Conservation (phyloP, 1,140 invertebrate genomes). For the Trinorchestia longiramus region DNA sequence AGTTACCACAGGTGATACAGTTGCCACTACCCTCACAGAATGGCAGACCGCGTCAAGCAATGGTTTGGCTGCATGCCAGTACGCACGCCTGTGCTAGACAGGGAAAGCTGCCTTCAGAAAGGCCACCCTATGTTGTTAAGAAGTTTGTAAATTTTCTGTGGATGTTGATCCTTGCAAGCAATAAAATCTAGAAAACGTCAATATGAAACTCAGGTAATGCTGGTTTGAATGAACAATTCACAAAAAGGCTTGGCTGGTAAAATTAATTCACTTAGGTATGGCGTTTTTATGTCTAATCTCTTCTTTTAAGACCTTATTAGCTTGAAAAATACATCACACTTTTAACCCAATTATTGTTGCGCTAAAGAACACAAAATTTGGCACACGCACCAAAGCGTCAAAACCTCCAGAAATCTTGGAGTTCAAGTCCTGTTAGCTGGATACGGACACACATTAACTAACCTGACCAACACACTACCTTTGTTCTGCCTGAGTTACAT, state of each 20-base stretch:
- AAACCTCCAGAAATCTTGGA: background rate
- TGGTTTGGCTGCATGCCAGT: too few relatives aligned
- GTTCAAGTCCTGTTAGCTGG: too few relatives aligned
- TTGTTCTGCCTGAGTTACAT: background rate
- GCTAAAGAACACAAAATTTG: background rate
- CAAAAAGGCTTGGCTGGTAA: background rate
- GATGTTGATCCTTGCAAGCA: background rate
- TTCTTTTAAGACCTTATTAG: background rate
- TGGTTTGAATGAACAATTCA: background rate
- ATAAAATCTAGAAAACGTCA: background rate
- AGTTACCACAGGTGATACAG: too few relatives aligned
- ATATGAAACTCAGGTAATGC: background rate
- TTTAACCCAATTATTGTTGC: background rate
- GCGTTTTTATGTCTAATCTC: background rate
- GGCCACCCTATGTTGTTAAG: background rate
- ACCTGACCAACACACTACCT: background rate
- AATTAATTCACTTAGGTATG: background rate
- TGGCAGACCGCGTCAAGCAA: too few relatives aligned
- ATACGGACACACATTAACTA: background rate
- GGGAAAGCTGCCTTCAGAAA: background rate
- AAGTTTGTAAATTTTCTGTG: background rate
- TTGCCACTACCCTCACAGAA: too few relatives aligned
- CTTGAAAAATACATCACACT: background rate
- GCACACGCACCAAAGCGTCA: background rate
- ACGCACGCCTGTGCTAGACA: too few relatives aligned